These are phyloP conservation scores for Cassiopea andromeda DNA, from an alignment of 30 jellyfish, hydroid and myxozoan genomes.

Conservation along the genomic window DNA sequence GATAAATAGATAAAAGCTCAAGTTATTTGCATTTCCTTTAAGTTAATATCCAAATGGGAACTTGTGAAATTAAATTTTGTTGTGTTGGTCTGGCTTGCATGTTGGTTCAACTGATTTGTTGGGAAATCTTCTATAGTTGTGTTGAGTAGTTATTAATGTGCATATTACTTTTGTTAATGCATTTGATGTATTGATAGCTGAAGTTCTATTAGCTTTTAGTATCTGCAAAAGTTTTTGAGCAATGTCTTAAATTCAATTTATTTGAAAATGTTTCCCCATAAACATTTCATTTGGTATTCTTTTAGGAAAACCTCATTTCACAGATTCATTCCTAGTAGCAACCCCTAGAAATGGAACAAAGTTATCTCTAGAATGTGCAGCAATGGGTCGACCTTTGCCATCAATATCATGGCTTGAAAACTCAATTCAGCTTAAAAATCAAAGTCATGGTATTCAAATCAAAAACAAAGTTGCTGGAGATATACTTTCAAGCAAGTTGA, in stretches of 20 bases:
- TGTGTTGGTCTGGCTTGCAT: neutral
- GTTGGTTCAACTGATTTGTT: neutral
- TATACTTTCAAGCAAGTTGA: slow-evolving; percentile 19
- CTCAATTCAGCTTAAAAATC: slow-evolving; percentile 12
- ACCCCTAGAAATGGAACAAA: slow-evolving; percentile 31
- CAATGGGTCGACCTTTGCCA: slow-evolving; percentile 34
- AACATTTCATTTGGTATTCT: neutral
- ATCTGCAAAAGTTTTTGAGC: no score
- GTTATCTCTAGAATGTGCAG: slow-evolving; percentile 41
- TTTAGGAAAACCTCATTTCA: slow-evolving; percentile 56
- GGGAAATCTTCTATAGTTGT: neutral
- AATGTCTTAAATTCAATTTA: no score
- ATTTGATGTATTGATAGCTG: neutral
- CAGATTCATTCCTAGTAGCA: slow-evolving; percentile 23
- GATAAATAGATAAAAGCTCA: no score
- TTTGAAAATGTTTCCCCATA: neutral
- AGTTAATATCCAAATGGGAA: neutral
- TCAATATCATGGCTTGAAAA: slow-evolving; percentile 33
- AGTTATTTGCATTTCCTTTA: no score
- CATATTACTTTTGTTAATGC: neutral
- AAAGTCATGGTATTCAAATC: neutral
- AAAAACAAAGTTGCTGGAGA: neutral
- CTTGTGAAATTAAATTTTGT: neutral
- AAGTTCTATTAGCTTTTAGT: neutral
- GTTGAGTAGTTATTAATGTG: neutral